Evolutionary conservation across 2,888 invertebrate species (phyloP).

Genomic region (Metellina segmentata): DNA sequence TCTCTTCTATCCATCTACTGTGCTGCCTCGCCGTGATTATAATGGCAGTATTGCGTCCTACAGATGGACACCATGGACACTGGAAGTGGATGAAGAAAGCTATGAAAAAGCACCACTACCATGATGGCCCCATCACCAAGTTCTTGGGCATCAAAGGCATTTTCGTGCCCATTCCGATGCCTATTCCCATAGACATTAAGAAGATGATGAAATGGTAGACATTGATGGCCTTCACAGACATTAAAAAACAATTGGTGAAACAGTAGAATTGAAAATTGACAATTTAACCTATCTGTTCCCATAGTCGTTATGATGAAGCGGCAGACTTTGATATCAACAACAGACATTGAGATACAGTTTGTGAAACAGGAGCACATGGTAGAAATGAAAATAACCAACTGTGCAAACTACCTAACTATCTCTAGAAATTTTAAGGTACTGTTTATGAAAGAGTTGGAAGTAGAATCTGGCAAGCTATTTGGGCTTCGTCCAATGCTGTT

Average conservation of each 20-base stretch:
- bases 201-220: constrained; percentile 60
- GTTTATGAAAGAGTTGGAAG: too few relatives aligned
- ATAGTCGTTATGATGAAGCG: neutral
- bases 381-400: too few relatives aligned
- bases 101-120: constrained; percentile 28
- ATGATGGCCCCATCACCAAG: constrained; percentile 24
- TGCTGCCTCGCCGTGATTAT: neutral
- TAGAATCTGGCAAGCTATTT: too few relatives aligned
- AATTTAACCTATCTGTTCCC: neutral
- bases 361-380: too few relatives aligned
- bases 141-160: constrained; percentile 67
- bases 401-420: too few relatives aligned
- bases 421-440: too few relatives aligned
- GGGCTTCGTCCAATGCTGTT: too few relatives aligned
- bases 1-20: neutral
- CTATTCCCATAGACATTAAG: constrained; percentile 32
- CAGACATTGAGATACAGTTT: too few relatives aligned
- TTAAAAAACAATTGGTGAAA: too few relatives aligned
- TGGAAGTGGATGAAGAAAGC: constrained; percentile 23
- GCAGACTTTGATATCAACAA: neutral
- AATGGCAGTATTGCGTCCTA: neutral
- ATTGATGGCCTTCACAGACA: too few relatives aligned
- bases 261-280: neutral
- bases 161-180: constrained; percentile 66
- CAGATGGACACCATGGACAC: neutral